These are phyloP conservation scores for Probaryconus sp. DNA, from an alignment of 1,140 invertebrate species.

Conservation along the genomic window DNA sequence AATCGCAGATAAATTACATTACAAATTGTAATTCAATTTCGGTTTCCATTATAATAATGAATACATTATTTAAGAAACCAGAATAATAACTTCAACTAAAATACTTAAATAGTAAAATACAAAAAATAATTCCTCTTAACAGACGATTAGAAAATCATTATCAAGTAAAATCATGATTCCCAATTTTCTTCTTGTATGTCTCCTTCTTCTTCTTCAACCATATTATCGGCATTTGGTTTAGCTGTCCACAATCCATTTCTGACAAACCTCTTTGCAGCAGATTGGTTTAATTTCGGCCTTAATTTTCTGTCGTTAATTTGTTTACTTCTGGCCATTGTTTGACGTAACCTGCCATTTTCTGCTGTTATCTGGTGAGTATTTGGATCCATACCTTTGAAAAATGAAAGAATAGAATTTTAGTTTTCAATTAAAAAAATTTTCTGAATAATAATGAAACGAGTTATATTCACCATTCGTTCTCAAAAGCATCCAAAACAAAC, in stretches of 20 bases:
- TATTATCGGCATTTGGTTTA: slow-evolving; percentile 47
- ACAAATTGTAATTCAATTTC: no score
- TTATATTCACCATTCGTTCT: slow-evolving; percentile 70
- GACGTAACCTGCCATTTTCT: slow-evolving; percentile 76
- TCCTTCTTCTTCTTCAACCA: background rate
- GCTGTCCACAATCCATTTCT: slow-evolving; percentile 76
- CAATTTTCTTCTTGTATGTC: slow-evolving; percentile 42
- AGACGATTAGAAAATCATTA: no score
- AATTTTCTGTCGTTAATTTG: slow-evolving; percentile 73
- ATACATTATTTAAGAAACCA: no score
- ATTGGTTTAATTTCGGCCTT: slow-evolving; percentile 74
- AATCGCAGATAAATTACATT: no score
- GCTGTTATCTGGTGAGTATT: slow-evolving; percentile 68
- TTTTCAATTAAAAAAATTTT: background rate
- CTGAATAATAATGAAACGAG: background rate
- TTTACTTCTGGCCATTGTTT: slow-evolving; percentile 74
- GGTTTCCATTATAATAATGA: no score
- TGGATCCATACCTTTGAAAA: slow-evolving; percentile 72
- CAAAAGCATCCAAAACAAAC: slow-evolving; percentile 78
- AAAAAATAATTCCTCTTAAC: no score
- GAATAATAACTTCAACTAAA: no score
- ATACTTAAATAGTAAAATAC: background rate
- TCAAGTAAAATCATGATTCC: slow-evolving; percentile 14
- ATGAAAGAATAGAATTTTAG: slow-evolving; percentile 3
- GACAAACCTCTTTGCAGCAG: slow-evolving; percentile 75